phyloP scores from a whole-genome alignment of 2,113 vertebrate species.

The Cheirogaleus medius region DNA sequence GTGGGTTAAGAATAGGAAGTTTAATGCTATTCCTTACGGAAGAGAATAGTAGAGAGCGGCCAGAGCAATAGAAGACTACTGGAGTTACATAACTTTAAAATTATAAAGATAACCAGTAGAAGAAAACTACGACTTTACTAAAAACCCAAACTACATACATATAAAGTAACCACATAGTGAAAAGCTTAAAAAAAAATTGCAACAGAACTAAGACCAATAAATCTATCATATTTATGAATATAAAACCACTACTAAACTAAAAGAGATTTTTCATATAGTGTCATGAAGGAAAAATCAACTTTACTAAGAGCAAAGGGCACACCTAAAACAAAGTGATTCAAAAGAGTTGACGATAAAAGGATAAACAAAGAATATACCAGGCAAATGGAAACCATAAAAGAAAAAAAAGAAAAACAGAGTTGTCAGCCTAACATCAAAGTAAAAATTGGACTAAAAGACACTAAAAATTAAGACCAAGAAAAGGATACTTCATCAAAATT shows the following conservation, averaged over 20 bases:
- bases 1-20: neutral
- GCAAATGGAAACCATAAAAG: neutral
- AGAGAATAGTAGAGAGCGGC: neutral
- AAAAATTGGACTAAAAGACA: neutral
- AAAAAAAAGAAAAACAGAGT: neutral
- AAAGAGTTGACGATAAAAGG: neutral
- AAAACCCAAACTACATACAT: neutral
- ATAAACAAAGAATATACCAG: neutral
- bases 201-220: neutral
- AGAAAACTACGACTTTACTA: neutral
- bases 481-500: slow-evolving; percentile 6
- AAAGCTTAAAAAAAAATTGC: neutral
- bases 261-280: neutral
- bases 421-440: neutral
- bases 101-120: neutral
- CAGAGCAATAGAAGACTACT: neutral
- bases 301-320: neutral
- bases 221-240: neutral
- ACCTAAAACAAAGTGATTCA: neutral
- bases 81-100: neutral
- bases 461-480: neutral
- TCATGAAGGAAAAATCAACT: neutral
- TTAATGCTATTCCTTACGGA: neutral
- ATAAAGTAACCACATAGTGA: neutral
- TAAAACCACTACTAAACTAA: neutral